Conservation (phyloP, 2,113 vertebrate species). For the Ammospiza caudacuta region DNA sequence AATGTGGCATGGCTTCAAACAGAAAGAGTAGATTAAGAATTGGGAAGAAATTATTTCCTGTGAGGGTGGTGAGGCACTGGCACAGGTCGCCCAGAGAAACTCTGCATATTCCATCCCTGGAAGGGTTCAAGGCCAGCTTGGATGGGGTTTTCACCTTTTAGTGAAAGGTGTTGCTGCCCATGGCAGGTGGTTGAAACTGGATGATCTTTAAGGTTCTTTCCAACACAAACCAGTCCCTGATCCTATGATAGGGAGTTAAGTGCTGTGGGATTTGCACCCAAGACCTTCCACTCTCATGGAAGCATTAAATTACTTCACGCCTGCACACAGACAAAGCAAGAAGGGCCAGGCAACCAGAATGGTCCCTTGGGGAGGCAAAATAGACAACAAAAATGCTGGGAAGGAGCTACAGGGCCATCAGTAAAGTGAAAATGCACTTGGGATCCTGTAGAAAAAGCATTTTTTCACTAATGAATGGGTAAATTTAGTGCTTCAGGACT, state of each 20-base stretch:
- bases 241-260: rapidly evolving
- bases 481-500: neutral
- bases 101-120: too few relatives aligned
- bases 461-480: neutral
- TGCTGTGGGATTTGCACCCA: neutral
- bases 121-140: neutral
- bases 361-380: neutral
- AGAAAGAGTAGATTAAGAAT: neutral
- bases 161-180: neutral
- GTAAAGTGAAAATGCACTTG: neutral
- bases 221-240: neutral
- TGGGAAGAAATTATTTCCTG: neutral
- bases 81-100: neutral
- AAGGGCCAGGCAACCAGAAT: neutral
- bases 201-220: neutral
- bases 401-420: neutral
- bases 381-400: neutral
- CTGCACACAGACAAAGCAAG: neutral
- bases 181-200: neutral
- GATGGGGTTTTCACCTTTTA: neutral
- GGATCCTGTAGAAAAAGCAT: neutral
- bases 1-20: neutral
- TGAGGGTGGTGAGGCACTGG: neutral
- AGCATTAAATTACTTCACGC: neutral
- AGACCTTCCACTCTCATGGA: neutral